These are phyloP conservation scores for Brachionus asplanchnoidis DNA, from an alignment of 1,140 invertebrate species.

Conservation along the genomic window DNA sequence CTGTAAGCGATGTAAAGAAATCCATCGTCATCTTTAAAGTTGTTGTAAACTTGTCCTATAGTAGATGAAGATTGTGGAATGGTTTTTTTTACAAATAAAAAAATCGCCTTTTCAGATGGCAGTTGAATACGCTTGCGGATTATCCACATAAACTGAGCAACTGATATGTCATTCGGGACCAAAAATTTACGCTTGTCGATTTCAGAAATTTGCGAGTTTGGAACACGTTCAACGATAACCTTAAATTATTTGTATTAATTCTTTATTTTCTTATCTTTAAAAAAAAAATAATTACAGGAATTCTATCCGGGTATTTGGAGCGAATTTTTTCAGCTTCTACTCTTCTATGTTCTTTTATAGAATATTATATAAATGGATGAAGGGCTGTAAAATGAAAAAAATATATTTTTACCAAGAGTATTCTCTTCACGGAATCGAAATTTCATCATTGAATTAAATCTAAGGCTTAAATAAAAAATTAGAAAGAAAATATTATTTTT, in stretches of 20 bases:
- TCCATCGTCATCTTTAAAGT: slow-evolving; percentile 60
- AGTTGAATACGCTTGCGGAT: slow-evolving; percentile 59
- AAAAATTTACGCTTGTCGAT: slow-evolving; percentile 61
- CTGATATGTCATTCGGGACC: slow-evolving; percentile 59
- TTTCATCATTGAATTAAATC: slow-evolving; percentile 3
- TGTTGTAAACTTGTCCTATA: slow-evolving; percentile 59
- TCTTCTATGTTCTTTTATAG: slow-evolving; percentile 53
- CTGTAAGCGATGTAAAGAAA: slow-evolving; percentile 60
- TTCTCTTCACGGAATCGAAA: slow-evolving; percentile 38
- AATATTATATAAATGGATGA: background rate
- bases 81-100: slow-evolving; percentile 59
- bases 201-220: slow-evolving; percentile 56
- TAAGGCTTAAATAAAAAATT: background rate
- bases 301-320: slow-evolving; percentile 58
- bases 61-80: slow-evolving; percentile 52
- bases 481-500: background rate
- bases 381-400: background rate
- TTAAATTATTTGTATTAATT: background rate
- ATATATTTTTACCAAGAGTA: background rate
- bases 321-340: slow-evolving; percentile 56
- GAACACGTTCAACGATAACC: slow-evolving; percentile 59
- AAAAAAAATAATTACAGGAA: slow-evolving; percentile 50
- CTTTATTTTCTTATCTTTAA: too few species aligned
- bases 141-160: slow-evolving; percentile 62
- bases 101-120: slow-evolving; percentile 59